These are phyloP conservation scores for Indri indri DNA, from an alignment of 2,113 vertebrate genomes.

Conservation along the genomic window DNA sequence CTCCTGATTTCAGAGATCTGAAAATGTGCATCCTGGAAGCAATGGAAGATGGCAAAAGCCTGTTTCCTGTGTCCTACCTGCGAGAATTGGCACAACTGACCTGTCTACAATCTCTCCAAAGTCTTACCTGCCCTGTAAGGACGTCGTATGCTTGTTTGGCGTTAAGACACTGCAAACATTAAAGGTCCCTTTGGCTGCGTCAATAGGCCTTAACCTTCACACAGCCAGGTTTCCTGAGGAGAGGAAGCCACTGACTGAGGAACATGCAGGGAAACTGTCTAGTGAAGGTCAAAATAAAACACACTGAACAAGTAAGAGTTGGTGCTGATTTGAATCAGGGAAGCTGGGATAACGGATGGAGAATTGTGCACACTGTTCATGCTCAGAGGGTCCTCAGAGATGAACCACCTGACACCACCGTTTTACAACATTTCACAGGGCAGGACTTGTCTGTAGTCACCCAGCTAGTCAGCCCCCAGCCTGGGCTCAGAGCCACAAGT, in stretches of 20 bases:
- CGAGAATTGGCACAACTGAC: background rate
- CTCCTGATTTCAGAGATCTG: background rate
- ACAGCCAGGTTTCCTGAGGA: background rate
- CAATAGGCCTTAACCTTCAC: background rate
- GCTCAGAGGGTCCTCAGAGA: background rate
- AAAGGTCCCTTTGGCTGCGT: background rate
- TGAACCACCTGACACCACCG: background rate
- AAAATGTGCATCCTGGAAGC: background rate
- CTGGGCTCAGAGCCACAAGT: background rate
- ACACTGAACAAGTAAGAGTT: background rate
- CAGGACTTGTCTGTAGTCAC: background rate
- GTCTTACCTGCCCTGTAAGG: background rate
- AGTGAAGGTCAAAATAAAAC: conserved; percentile 19
- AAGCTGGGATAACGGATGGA: background rate
- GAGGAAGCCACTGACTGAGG: background rate
- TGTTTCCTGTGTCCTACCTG: background rate
- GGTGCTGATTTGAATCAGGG: background rate
- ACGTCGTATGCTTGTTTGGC: background rate
- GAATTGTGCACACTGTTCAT: background rate
- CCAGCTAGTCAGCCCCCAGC: background rate
- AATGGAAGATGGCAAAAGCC: background rate
- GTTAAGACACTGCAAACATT: background rate
- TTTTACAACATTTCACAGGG: background rate
- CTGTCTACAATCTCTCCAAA: background rate
- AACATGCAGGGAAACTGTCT: background rate